These are phyloP conservation scores for Vulpes vulpes DNA, from an alignment of 2,113 vertebrate genomes.

Conservation along the genomic window DNA sequence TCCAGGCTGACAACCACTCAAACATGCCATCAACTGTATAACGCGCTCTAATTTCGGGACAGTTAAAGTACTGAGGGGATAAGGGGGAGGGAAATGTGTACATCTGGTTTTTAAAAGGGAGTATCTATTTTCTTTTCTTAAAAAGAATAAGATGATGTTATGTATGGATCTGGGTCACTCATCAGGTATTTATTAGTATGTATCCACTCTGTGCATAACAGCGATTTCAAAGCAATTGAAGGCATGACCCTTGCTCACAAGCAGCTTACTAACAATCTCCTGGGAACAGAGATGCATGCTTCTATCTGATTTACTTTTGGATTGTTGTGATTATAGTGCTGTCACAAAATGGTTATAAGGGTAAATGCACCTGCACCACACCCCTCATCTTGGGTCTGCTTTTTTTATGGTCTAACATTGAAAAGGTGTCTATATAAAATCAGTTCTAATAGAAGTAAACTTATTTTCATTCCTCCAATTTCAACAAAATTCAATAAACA, in stretches of 20 bases:
- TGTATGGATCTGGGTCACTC: neutral
- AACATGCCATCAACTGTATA: neutral
- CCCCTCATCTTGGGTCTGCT: neutral
- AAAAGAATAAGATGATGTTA: constrained; percentile 1
- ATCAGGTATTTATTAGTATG: neutral
- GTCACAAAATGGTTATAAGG: neutral
- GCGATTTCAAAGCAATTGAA: constrained; percentile 47
- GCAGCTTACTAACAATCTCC: neutral
- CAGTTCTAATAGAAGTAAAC: constrained; percentile 15
- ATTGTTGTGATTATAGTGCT: neutral
- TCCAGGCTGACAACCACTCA: neutral
- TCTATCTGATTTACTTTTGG: neutral
- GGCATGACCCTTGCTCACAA: neutral
- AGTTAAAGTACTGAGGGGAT: neutral
- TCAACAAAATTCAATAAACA: neutral
- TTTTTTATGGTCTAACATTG: neutral
- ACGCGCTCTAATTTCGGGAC: neutral
- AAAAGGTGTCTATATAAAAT: neutral
- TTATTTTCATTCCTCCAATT: constrained; percentile 48
- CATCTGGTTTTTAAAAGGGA: neutral
- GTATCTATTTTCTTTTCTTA: neutral
- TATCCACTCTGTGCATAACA: neutral
- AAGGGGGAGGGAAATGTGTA: neutral
- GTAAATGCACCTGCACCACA: neutral
- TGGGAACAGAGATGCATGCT: neutral